A percentile compares a stretch with the other conserved stretches of the same genome.
phyloP scores from a whole-genome alignment of 2,797 vertebrate species.

The Euthynnus affinis region DNA sequence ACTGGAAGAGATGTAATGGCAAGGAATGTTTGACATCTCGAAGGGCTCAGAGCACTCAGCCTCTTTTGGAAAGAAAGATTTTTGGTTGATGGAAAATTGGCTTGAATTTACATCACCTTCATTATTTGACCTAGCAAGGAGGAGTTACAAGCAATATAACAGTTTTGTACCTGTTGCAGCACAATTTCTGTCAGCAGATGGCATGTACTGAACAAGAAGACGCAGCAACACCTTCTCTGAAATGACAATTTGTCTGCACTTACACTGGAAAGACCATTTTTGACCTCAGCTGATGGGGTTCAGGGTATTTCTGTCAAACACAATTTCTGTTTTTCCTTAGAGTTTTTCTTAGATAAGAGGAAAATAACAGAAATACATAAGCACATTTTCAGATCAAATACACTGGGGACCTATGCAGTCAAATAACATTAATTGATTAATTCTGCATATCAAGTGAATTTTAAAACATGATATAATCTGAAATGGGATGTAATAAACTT shows the following conservation, averaged over 20 bases:
- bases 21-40: conserved; percentile 73
- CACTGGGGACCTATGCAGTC: background rate
- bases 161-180: conserved; percentile 57
- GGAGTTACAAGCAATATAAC: conserved; percentile 52
- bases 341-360: no score
- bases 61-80: conserved; percentile 47
- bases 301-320: conserved; percentile 21
- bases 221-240: conserved; percentile 34
- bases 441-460: background rate
- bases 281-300: conserved; percentile 35
- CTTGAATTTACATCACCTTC: conserved; percentile 74
- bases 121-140: conserved; percentile 69
- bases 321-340: background rate
- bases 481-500: background rate
- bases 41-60: conserved; percentile 26
- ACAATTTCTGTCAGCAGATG: conserved; percentile 47
- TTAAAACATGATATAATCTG: background rate
- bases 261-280: conserved; percentile 5
- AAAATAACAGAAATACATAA: background rate
- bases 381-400: background rate
- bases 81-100: conserved; percentile 61
- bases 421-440: background rate
- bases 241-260: conserved; percentile 42
- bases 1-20: conserved; percentile 65
- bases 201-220: conserved; percentile 22